A percentile compares a stretch with the other conserved stretches of the same genome.
These are phyloP conservation scores for Heterotilapia buettikoferi DNA, from an alignment of 2,113 vertebrate genomes.

Conservation along the genomic window DNA sequence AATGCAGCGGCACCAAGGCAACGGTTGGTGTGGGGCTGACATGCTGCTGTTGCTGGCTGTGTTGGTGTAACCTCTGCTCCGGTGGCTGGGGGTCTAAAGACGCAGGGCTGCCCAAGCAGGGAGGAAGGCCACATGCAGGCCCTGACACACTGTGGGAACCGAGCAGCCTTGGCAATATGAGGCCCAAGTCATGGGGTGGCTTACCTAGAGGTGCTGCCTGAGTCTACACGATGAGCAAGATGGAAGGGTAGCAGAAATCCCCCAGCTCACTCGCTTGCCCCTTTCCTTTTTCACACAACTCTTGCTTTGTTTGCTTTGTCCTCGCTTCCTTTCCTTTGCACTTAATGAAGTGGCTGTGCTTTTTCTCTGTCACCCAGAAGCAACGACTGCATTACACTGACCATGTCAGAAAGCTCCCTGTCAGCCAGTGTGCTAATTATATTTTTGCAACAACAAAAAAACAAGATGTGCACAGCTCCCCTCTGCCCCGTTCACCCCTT, in stretches of 20 bases:
- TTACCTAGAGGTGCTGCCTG: conserved; percentile 60
- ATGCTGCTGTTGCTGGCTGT: conserved; percentile 66
- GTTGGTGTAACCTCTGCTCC: conserved; percentile 78
- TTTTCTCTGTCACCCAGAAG: conserved; percentile 58
- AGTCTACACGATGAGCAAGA: background rate
- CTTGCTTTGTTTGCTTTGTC: conserved; percentile 76
- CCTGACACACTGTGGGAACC: conserved; percentile 64
- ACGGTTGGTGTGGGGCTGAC: conserved; percentile 72
- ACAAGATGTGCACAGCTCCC: background rate
- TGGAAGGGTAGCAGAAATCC: conserved; percentile 30
- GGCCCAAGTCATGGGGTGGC: conserved; percentile 54
- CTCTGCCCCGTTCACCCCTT: background rate
- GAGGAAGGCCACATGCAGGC: conserved; percentile 54
- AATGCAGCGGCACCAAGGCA: conserved; percentile 70
- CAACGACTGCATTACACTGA: conserved; percentile 39
- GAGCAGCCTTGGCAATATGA: conserved; percentile 50
- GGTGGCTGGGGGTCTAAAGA: conserved; percentile 60
- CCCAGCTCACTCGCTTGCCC: conserved; percentile 30
- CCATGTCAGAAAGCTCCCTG: conserved; percentile 23
- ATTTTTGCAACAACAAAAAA: background rate
- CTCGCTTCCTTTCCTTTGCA: conserved; percentile 58
- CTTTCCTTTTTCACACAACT: conserved; percentile 53
- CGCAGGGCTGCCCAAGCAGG: conserved; percentile 36
- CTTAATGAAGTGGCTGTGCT: conserved; percentile 68
- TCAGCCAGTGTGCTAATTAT: conserved; percentile 31